Evolutionary conservation across 37 sponge, comb jelly and placozoan genomes (phyloP), one percentile per base, ranked within the genome.

Genomic region (Corticium candelabrum): DNA sequence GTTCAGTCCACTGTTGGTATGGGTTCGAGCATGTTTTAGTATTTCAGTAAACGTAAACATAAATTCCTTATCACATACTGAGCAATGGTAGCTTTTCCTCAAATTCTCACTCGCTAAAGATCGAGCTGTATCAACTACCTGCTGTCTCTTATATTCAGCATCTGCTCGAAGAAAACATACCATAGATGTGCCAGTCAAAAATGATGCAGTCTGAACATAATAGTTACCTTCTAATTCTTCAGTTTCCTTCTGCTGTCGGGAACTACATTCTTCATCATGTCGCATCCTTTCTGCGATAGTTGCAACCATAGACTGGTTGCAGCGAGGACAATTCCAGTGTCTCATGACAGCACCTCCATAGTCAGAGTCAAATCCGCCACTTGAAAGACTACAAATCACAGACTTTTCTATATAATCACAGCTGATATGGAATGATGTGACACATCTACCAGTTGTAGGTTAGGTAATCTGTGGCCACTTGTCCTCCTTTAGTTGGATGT

Each of bases 401-500:
- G n/a, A n/a, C n/a, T n/a, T n/a, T n/a, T n/a, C n/a, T n/a, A n/a
- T n/a, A n/a, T n/a, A n/a, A n/a, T n/a, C n/a, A n/a, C n/a, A n/a
- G n/a, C n/a, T n/a, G n/a, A n/a, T n/a, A n/a, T n/a, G n/a, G 56
- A 43, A 43, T 11, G 11, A 43, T 11, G 11, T 5, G 11, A 43
- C 11, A 11, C 62, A 21, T 32, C 4, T 34, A 70, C 73, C 73
- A 70, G 35, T 70, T 70, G 73, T n/a, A 70, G 29, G 73, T 70
- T 29, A 70, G 21, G 21, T 70, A 70, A 70, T 70, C 73, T 7
- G 7, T 70, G 34, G 21, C 73, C 4, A 70, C 21, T 15, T n/a
- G n/a, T n/a, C 73, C 73, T n/a, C 73, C 92, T 41, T 91, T 91
- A 33, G 69, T 34, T 5, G 88, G 84, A 37, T 91, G 91, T 37